Base-by-base conservation (phyloP, 2,888 invertebrate genomes). In the Galerucella calmariensis region DNA sequence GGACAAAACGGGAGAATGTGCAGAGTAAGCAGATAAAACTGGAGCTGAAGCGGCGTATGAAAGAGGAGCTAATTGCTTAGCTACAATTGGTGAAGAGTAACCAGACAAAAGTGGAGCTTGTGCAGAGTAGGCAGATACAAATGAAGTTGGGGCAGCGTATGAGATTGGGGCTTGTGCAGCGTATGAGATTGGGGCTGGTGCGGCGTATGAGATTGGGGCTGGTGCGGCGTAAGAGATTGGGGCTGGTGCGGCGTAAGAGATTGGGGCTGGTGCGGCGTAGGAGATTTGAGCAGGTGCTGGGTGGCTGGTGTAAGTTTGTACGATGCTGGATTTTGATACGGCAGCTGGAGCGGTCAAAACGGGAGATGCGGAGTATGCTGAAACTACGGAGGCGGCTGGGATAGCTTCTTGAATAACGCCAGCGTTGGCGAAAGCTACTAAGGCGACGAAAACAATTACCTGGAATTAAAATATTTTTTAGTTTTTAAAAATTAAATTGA, bases 341-440 rank as follows among this genome's bases (percentile, higher is more conserved):
- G 83, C 46, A 8, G 20, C 82, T 58, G 87, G 85, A 88, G 87
- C 90, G 41, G 82, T 80, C 16, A 83, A 81, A 16, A 82, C 83
- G 27, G 82, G 80, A 44, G 84, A 80, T 24, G 85, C 80, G 4
- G 73, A 61, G 69, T 82, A 81, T 14, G 81, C 81, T 72, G 83
- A 82, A 10, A 82, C 80, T 53, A 87, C 88, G 88, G 63, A 41
- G 44, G 69, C 58, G 2, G 72, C 67, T 16, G 72, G 41, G 35
- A 65, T 66, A 61, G 69, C 67, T 66, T 70, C 76, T 51, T 76
- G 76, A 24, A 92, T 85, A 80, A 74, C 11, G 77, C 92, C 92
- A 69, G 92, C 92, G 83, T 89, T 89, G 82, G 90, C 91, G 78
- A 90, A 88, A 81, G 91, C 90, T 86, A 91, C 88, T 81, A 89